Base-by-base conservation (phyloP, 2,113 vertebrate species). In the Gallinago undulata region DNA sequence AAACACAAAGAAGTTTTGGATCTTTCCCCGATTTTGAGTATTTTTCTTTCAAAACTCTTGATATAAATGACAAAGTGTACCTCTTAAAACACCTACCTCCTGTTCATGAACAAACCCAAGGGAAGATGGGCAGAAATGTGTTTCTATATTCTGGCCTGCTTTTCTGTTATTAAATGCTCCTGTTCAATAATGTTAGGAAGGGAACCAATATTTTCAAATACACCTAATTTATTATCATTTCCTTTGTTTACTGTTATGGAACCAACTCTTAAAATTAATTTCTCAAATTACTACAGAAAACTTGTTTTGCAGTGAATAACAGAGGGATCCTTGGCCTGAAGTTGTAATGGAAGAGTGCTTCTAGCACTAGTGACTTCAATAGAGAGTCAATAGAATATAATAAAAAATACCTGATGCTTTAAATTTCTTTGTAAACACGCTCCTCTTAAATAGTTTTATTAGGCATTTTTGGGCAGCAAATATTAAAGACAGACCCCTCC, bases 81-180 rank as follows among this genome's bases (percentile, higher is more conserved):
- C 57, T 72, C 85, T 90, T 93, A 92, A 94, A 95, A 95, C 81
- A 81, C 90, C 66, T 73, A 18, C 14, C 30, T 91, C 72, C 86
- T 96, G 62, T 76, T 89, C 87, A 81, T 89, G 93, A 96, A 92
- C 55, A 94, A 93, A 82, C 89, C 87, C 80, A 51, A 87, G 84
- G 70, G 67, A 93, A 90, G 73, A 96, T 10, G 72, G 45, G 56
- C 70, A 84, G 80, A 88, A 22, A 56, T 56, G 19, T 24, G 11
- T 88, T 86, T 90, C 67, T 89, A 7, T 93, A 81, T 68, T 97
- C 64, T 90, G 73, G 59, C 17, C 30, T 86, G 4, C 33, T 60
- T 92, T 51, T 35, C 35, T 57, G 43, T 60, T 64, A 50, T 35
- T 84, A 75, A 96, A 73, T 94, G 89, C 22, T 41, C n/a, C 25